Evolutionary conservation across 2,797 vertebrate genomes (phyloP).

Genomic region (Varecia variegata): DNA sequence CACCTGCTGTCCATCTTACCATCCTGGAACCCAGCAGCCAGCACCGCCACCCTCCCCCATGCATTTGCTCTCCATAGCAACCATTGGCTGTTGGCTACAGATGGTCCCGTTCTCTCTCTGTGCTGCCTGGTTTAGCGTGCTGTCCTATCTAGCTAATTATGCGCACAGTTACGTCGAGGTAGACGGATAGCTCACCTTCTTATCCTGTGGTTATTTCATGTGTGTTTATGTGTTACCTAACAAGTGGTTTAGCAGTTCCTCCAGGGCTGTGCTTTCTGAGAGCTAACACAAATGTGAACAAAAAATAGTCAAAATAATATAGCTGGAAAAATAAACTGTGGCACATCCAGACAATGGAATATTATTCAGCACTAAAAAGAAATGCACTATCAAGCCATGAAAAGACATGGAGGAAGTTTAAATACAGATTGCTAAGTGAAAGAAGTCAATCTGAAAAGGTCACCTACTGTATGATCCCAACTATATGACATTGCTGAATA

Average conservation of each 20-base stretch:
- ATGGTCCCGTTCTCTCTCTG: neutral
- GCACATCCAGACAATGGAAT: neutral
- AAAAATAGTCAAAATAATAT: neutral
- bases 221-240: neutral
- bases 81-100: too few relatives aligned
- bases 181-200: neutral
- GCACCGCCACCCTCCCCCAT: too few relatives aligned
- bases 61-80: neutral
- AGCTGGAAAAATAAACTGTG: neutral
- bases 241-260: neutral
- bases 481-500: neutral
- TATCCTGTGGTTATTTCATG: too few relatives aligned
- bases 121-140: neutral
- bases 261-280: neutral
- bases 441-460: neutral
- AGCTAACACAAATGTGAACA: neutral
- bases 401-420: neutral
- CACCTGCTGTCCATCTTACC: neutral
- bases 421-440: neutral
- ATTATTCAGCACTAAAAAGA: neutral
- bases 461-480: fast-evolving
- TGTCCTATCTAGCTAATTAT: neutral
- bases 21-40: neutral
- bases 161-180: fast-evolving
- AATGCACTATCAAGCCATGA: neutral